Evolutionary conservation across 1,140 invertebrate species (phyloP), one percentile per base, ranked within the genome.

Genomic region (Calephelis nemesis): DNA sequence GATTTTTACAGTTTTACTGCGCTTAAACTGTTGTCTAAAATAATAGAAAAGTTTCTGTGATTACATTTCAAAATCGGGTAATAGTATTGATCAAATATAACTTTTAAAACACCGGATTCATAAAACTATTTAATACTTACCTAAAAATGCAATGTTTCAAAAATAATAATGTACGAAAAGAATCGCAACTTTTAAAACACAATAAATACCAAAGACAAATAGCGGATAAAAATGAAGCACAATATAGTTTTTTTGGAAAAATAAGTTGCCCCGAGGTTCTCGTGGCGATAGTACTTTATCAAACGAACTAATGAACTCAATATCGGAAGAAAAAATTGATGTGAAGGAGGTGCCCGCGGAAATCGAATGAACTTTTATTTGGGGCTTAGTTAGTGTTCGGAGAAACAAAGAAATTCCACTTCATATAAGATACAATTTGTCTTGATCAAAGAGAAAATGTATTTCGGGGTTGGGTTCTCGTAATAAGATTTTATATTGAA

Each of bases 241-340:
- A n/a, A 47, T 52, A 62, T 63, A 70, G 63, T 70, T 65, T 65
- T 68, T 64, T 64, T 50, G 67, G 30, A 49, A 68, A 65, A 71
- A 64, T 52, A 13, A 15, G 8, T 39, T 68, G 70, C 68, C 73
- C 62, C 39, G 15, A 54, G 69, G 65, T 54, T 54, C 63, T 47
- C 12, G 8, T 5, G 11, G 54, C 39, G 19, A 58, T 19, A 47
- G 58, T 66, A 67, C 65, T 72, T 73, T 73, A 64, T 70, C 74
- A 70, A 68, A 50, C 45, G 66, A 48, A 39, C 66, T 73, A 75
- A 75, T 73, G 71, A 75, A 75, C 60, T 68, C 65, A 62, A 72
- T 70, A 66, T 48, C 48, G 54, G 49, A 47, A 48, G 65, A 64
- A 71, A 73, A 71, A 66, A 58, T 66, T 66, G 65, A 74, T 63